These are phyloP conservation scores for Drosophila eugracilis DNA, from an alignment of 1,140 invertebrate genomes.

Conservation along the genomic window DNA sequence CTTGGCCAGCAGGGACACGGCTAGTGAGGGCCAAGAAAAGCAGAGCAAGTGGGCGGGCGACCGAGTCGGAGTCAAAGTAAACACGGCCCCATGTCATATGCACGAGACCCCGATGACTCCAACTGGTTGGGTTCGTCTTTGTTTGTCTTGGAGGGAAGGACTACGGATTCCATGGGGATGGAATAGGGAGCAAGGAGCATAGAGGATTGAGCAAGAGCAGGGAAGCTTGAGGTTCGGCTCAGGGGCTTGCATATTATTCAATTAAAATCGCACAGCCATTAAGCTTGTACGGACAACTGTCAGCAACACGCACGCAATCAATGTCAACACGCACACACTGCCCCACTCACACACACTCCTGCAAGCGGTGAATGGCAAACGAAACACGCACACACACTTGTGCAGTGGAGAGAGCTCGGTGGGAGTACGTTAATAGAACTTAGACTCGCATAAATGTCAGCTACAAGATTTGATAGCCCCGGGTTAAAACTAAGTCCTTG, in stretches of 20 bases:
- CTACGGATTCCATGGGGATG: background rate
- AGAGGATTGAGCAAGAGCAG: too few species aligned
- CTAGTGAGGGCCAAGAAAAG: constrained; percentile 4
- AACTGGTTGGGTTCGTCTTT: constrained; percentile 18
- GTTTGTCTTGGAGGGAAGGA: constrained; percentile 15
- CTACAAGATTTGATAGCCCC: constrained; percentile 75
- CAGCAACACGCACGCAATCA: constrained; percentile 64
- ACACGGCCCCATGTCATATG: constrained; percentile 41
- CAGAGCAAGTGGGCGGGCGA: background rate
- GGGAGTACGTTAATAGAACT: constrained; percentile 61
- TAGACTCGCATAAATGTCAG: constrained; percentile 80
- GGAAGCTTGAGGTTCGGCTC: constrained; percentile 22
- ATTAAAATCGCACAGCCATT: constrained; percentile 82
- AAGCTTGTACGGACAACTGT: constrained; percentile 76
- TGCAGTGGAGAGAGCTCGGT: constrained; percentile 8
- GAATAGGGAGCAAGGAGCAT: background rate
- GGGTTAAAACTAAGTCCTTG: constrained; percentile 72
- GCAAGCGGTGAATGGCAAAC: constrained; percentile 19
- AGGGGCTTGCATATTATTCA: constrained; percentile 77
- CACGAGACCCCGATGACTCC: constrained; percentile 22
- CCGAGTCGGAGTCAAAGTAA: constrained; percentile 24
- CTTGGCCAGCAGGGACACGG: constrained; percentile 43
- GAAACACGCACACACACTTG: constrained; percentile 19
- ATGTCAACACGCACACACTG: constrained; percentile 60
- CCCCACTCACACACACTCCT: constrained; percentile 19